These are phyloP conservation scores for Polydrusus pterygomalis DNA, from an alignment of 2,888 invertebrate genomes.

Conservation along the genomic window DNA sequence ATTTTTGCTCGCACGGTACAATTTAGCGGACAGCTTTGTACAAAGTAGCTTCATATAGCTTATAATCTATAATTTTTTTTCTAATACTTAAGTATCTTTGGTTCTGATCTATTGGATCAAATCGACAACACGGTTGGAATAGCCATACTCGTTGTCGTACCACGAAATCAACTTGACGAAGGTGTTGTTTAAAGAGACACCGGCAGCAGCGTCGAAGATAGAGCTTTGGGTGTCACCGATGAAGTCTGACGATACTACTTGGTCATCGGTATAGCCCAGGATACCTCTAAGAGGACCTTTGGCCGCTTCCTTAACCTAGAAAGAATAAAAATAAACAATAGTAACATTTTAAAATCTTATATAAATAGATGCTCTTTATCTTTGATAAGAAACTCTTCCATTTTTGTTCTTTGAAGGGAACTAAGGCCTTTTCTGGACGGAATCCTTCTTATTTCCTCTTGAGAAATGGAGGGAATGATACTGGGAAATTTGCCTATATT, in stretches of 20 bases:
- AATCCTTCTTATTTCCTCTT: too few species aligned
- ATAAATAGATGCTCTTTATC: too few species aligned
- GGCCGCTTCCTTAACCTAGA: conserved; percentile 85
- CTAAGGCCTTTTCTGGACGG: too few species aligned
- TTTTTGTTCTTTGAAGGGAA: too few species aligned
- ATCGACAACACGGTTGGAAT: conserved; percentile 97
- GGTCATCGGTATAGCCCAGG: conserved; percentile 95
- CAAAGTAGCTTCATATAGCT: too few species aligned
- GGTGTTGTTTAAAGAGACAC: conserved; percentile 93
- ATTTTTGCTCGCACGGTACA: too few species aligned
- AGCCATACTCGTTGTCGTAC: conserved; percentile 99
- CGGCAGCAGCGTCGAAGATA: conserved; percentile 97
- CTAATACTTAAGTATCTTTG: conserved; percentile 70
- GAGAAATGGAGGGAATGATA: too few species aligned
- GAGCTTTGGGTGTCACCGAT: conserved; percentile 93
- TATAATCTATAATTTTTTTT: conserved; percentile 18
- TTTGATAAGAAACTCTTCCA: too few species aligned
- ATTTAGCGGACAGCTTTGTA: too few species aligned
- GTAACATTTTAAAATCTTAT: not conserved
- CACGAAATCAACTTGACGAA: conserved; percentile 99
- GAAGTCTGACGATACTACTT: conserved; percentile 97
- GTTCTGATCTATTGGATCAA: conserved; percentile 90
- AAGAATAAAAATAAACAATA: conserved; percentile 14
- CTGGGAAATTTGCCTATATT: too few species aligned
- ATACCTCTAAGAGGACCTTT: conserved; percentile 92